Conservation (phyloP, 1,140 invertebrate species). For the Antheraea pernyi region DNA sequence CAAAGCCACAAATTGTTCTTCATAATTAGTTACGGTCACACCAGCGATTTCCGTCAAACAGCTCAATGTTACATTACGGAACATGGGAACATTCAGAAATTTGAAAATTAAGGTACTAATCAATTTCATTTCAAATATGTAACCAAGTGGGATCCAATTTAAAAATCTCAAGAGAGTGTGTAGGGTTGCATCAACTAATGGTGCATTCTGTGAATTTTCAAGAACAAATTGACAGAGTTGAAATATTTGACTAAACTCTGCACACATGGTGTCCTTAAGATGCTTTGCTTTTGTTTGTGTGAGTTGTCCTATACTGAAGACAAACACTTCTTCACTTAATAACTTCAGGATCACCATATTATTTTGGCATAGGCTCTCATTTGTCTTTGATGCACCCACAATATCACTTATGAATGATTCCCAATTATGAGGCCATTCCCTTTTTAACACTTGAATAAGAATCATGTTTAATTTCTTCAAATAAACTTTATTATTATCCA, state of each 20-base stretch:
- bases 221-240: slow-evolving; percentile 98
- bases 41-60: slow-evolving; percentile 99
- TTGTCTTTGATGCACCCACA: slow-evolving; percentile 98
- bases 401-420: slow-evolving; percentile 99
- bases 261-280: slow-evolving; percentile 99
- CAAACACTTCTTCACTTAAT: slow-evolving; percentile 99
- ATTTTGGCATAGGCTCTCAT: slow-evolving; percentile 99
- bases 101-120: slow-evolving; percentile 97
- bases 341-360: slow-evolving; percentile 99
- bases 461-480: slow-evolving; percentile 99
- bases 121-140: slow-evolving; percentile 99
- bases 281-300: slow-evolving; percentile 99
- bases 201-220: slow-evolving; percentile 98
- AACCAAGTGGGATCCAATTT: slow-evolving; percentile 99
- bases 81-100: slow-evolving; percentile 98
- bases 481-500: slow-evolving; percentile 97
- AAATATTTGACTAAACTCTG: slow-evolving; percentile 99
- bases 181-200: slow-evolving; percentile 95
- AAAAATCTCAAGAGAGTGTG: slow-evolving; percentile 98
- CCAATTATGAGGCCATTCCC: slow-evolving; percentile 99
- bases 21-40: slow-evolving; percentile 92
- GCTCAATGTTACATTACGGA: slow-evolving; percentile 98
- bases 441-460: slow-evolving; percentile 98
- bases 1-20: slow-evolving; percentile 93
- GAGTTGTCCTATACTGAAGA: slow-evolving; percentile 98